Base-by-base conservation (phyloP, 23 tunicate genomes). In the Botrylloides violaceus region DNA sequence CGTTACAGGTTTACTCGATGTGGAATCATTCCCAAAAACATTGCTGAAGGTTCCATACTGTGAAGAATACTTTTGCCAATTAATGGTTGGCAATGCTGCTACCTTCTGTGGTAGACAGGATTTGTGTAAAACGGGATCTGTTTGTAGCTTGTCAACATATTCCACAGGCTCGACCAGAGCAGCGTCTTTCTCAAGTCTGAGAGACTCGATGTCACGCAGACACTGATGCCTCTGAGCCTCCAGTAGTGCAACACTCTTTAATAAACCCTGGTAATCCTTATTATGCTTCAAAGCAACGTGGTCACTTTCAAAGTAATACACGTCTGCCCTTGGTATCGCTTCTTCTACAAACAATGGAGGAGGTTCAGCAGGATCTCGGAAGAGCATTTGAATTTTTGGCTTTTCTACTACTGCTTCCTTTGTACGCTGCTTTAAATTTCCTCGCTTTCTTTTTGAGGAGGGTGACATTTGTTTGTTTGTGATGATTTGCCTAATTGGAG, bases 281-380 rank as follows among this genome's bases (percentile, higher is more conserved):
- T 87, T 87, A 36, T 87, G 95, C 64, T 87, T 87, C 34, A 87
- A 58, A 2, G 95, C 95, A 56, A 81, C 95, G 36, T 87, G 95
- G 43, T 87, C 95, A 49, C 85, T 80, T 61, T 87, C 95, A 57
- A 87, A 87, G 61, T 33, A 87, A 76, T 87, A 87, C 59, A 81
- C 95, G 29, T 81, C 86, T 29, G 95, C 82, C n/a, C 86, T 84
- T 30, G 76, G 25, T 29, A 84, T 82, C n/a, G 95, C 85, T 24
- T 87, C 86, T 37, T 87, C 86, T 20, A 77, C 78, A 35, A 87
- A 87, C 20, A 87, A 62, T 22, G 86, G 82, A 4, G 85, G 82
- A 59, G 95, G 86, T 36, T 87, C 86, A 25, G 61, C 59, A 1
- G 76, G 68, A 59, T 85, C 93, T 20, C 23, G 30, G 27, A 55